These are phyloP conservation scores for Watsonalla binaria DNA, from an alignment of 2,888 invertebrate species.

Conservation along the genomic window DNA sequence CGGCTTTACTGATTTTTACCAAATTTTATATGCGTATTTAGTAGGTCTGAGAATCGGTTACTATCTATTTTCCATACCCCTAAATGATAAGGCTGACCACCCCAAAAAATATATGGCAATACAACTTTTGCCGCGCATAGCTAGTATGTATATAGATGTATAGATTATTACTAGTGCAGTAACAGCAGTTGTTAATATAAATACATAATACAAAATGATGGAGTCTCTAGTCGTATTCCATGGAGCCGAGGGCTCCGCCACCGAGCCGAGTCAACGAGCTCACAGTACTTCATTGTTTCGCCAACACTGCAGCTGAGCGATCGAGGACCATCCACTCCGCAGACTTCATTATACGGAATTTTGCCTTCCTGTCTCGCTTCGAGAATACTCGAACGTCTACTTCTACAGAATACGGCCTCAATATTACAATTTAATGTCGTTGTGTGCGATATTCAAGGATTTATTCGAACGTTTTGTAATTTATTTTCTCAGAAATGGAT, in stretches of 20 bases:
- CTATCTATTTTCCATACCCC: too few species aligned
- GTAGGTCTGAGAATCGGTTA: too few species aligned
- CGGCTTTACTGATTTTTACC: too few species aligned
- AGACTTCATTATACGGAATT: slow-evolving; percentile 40
- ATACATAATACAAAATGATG: not conserved
- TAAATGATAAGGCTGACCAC: too few species aligned
- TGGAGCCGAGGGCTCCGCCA: not conserved
- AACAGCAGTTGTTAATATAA: too few species aligned
- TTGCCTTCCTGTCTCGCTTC: slow-evolving; percentile 24
- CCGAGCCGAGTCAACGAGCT: slow-evolving; percentile 2
- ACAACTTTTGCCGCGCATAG: too few species aligned
- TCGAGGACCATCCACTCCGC: slow-evolving; percentile 45
- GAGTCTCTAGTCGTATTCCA: not conserved
- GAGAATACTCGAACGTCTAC: slow-evolving; percentile 21
- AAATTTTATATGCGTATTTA: too few species aligned
- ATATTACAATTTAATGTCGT: slow-evolving; percentile 20
- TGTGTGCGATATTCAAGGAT: not conserved
- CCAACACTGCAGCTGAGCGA: slow-evolving; percentile 48
- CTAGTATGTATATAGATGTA: too few species aligned
- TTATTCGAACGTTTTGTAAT: too few species aligned
- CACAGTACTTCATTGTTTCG: slow-evolving; percentile 41
- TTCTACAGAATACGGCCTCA: slow-evolving; percentile 3
- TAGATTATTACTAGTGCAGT: too few species aligned
- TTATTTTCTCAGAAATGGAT: slow-evolving; percentile 9
- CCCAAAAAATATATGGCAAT: too few species aligned